These are phyloP conservation scores for Microtus pennsylvanicus DNA, from an alignment of 2,113 vertebrate genomes.

Conservation along the genomic window DNA sequence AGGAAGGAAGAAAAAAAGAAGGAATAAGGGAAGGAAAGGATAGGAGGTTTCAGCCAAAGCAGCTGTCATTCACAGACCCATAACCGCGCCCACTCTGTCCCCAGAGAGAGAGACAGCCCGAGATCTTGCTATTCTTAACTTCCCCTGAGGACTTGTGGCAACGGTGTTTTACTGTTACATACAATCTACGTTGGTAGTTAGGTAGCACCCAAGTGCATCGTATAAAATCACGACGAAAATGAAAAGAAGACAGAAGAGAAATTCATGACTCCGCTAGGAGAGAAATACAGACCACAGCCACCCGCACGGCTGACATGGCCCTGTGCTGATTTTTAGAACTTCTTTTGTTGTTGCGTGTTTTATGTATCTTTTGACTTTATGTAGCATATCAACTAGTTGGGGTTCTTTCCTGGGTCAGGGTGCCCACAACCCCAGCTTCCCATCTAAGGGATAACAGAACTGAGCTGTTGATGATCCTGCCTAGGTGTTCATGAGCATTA, in stretches of 20 bases:
- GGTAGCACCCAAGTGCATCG: background rate
- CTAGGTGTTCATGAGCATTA: background rate
- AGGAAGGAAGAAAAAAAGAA: background rate
- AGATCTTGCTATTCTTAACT: background rate
- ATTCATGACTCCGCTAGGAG: background rate
- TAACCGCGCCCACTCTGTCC: background rate
- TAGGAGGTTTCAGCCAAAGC: background rate
- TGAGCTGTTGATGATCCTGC: background rate
- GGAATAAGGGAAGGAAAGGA: background rate
- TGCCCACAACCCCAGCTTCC: background rate
- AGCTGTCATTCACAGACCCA: background rate
- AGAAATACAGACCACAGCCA: background rate
- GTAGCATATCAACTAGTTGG: background rate
- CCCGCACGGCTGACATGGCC: background rate
- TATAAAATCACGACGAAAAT: conserved; percentile 5
- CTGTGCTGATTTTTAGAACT: conserved; percentile 1
- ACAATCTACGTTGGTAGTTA: background rate
- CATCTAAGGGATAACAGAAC: background rate
- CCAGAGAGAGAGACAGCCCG: background rate
- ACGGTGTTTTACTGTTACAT: background rate
- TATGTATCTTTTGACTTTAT: background rate
- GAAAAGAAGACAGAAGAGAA: background rate
- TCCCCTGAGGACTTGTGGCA: background rate
- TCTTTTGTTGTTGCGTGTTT: background rate
- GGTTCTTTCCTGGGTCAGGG: background rate